Percentiles rank a stretch among this genome's conserved stretches.
Evolutionary conservation across 2,113 vertebrate genomes (phyloP).

Genomic region (Cathartes aura): DNA sequence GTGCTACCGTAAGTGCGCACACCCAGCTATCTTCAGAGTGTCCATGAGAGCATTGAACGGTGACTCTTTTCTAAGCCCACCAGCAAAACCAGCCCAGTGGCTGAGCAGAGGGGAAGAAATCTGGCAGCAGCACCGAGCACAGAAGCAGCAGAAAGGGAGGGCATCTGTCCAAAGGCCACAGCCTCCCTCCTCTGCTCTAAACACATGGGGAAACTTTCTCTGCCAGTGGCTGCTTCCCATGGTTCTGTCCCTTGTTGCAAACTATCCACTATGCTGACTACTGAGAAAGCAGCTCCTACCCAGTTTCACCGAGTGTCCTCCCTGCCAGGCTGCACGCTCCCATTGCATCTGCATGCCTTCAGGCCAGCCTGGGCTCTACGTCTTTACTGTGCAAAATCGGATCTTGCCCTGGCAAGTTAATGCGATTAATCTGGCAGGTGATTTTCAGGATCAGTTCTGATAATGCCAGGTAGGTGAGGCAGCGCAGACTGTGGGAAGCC

Average conservation of each 20-base stretch:
- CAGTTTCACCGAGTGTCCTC: background rate
- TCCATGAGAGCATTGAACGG: rapidly evolving
- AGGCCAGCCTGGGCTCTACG: background rate
- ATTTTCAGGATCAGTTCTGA: background rate
- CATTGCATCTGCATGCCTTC: rapidly evolving
- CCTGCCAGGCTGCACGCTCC: rapidly evolving
- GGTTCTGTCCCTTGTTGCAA: background rate
- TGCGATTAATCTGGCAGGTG: background rate
- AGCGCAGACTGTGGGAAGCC: background rate
- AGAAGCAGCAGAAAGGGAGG: background rate
- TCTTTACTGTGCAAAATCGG: background rate
- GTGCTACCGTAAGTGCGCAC: background rate
- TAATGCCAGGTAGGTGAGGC: background rate
- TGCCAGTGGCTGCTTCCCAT: background rate
- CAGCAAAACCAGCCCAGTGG: background rate
- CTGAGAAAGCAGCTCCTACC: background rate
- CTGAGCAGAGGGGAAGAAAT: background rate
- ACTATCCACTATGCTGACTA: background rate
- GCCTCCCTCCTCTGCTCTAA: background rate
- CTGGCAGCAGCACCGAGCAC: background rate
- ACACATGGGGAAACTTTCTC: background rate
- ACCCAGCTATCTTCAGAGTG: background rate
- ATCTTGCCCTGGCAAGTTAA: background rate
- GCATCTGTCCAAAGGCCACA: background rate
- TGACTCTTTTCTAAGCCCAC: background rate